Base-by-base conservation (phyloP, 2,888 invertebrate genomes). In the Calameuta idolon region DNA sequence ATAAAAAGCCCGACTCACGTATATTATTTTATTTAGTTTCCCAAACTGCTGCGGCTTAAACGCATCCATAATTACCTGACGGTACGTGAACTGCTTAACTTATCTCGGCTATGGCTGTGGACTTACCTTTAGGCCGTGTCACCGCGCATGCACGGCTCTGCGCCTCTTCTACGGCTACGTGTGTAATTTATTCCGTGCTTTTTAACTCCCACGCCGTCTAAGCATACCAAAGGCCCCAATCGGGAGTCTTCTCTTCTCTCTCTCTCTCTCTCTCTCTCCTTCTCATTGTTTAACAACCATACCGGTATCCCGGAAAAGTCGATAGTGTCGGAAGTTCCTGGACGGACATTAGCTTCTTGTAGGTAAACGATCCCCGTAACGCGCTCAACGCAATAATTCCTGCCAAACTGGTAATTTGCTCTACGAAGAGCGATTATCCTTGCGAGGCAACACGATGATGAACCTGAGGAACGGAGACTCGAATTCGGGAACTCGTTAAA, bases 1-100 rank as follows among this genome's bases (percentile, higher is more conserved):
- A 90, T 90, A 90, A 90, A 90, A 89, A 88, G 87, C 83, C 84
- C 87, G 87, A 83, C 87, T 89, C 90, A 90, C 90, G 90, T 90
- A 90, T 89, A 90, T 90, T 90, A 90, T 90, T 90, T 90, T 90
- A 90, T 90, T 90, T 89, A 88, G 89, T 89, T 90, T 89, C 89
- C 90, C 88, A 89, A 90, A 90, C 90, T 89, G 88, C 89, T 87
- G 88, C 87, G 87, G 87, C 90, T 90, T 90, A 90, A 90, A 90
- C 90, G 90, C 90, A 90, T 90, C 89, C 90, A 90, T 90, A 90
- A 90, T 90, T 90, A 90, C 89, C 89, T 83, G 83, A 82, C 83
- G 83, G 85, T 90, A 90, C 90, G 90, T 90, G 90, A 89, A 90
- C 84, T 84, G 90, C 85, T 90, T 90, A 90, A 89, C 87, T 89